Evolutionary conservation across 2,113 vertebrate species (phyloP).

Genomic region (Emberiza fucata): DNA sequence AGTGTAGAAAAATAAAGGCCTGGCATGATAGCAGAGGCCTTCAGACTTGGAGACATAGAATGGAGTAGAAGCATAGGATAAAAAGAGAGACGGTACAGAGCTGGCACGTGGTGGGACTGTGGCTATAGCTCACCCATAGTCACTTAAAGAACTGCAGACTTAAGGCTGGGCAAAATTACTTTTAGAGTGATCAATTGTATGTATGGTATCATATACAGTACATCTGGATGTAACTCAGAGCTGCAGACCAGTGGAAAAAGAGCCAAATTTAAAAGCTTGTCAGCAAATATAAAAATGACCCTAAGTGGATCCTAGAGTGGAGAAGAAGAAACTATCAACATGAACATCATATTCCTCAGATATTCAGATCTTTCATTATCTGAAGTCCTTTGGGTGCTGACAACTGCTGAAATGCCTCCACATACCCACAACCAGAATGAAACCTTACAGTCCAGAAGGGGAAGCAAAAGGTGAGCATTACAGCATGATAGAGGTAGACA

Average conservation of each 20-base stretch:
- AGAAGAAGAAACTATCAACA: neutral
- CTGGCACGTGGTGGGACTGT: neutral
- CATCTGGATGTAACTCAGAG: rapidly evolving
- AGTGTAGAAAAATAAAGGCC: neutral
- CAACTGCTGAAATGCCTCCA: neutral
- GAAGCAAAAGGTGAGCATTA: neutral
- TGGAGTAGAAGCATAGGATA: neutral
- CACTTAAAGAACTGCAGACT: neutral
- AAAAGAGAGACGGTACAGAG: neutral
- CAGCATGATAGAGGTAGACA: neutral
- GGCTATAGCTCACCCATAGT: neutral
- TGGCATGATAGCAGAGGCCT: neutral
- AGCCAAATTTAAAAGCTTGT: neutral
- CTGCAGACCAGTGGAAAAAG: neutral
- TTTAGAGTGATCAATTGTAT: neutral
- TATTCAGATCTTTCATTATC: neutral
- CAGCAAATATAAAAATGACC: neutral
- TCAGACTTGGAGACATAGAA: neutral
- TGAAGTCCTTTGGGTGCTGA: neutral
- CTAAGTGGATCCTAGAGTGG: neutral
- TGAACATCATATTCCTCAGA: neutral
- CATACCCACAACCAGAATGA: neutral
- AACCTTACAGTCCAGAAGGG: neutral
- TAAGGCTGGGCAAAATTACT: neutral
- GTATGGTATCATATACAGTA: neutral